These are phyloP conservation scores for Lutraria rhynchaena DNA, from an alignment of 1,140 invertebrate species.

Conservation along the genomic window DNA sequence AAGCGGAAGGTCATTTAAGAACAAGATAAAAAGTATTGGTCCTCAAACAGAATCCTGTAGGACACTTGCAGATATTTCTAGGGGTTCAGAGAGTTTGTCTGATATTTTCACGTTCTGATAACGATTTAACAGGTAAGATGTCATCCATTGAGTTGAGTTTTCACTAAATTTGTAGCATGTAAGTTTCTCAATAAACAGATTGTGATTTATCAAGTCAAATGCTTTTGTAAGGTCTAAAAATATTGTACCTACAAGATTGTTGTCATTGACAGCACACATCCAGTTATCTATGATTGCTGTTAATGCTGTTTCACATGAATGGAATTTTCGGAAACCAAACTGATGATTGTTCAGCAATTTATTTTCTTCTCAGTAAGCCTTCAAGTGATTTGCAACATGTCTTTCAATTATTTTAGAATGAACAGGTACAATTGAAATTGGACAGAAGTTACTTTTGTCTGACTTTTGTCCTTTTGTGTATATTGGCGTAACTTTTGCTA, in stretches of 20 bases:
- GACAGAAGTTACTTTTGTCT: conserved; percentile 40
- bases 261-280: neutral
- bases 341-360: conserved; percentile 12
- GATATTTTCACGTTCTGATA: neutral
- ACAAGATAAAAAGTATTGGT: neutral
- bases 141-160: neutral
- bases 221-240: conserved; percentile 21
- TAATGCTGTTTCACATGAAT: conserved; percentile 14
- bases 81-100: neutral
- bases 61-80: neutral
- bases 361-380: conserved; percentile 15
- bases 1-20: neutral
- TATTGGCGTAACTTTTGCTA: conserved; percentile 19
- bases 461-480: conserved; percentile 15
- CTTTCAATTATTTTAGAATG: conserved; percentile 54
- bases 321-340: neutral
- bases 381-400: conserved; percentile 34
- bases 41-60: neutral
- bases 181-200: neutral
- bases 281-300: neutral
- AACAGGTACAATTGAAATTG: conserved; percentile 47
- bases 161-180: neutral
- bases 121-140: neutral
- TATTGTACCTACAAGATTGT: neutral
- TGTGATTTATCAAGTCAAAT: conserved; percentile 23